These are phyloP conservation scores for Epinotia ramella DNA, from an alignment of 2,888 invertebrate species.

Conservation along the genomic window DNA sequence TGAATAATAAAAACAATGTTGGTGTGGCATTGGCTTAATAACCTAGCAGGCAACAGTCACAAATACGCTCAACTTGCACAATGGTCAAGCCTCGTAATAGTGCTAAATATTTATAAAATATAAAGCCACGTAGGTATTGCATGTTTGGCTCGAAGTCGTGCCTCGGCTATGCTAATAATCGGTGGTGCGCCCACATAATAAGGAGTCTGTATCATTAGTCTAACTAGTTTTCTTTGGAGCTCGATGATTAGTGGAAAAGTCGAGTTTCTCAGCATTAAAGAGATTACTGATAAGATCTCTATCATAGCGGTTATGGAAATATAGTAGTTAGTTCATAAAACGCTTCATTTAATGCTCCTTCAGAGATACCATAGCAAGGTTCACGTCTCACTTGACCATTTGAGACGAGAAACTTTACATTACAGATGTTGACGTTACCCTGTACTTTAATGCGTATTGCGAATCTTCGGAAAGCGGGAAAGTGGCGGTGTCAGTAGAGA, in stretches of 20 bases:
- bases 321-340: slow-evolving; percentile 8
- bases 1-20: slow-evolving; percentile 30
- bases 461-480: slow-evolving; percentile 71
- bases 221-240: slow-evolving; percentile 38
- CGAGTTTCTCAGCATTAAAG: slow-evolving; percentile 41
- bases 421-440: background rate
- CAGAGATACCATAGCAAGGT: background rate
- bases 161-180: slow-evolving; percentile 39
- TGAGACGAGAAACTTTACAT: background rate
- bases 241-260: slow-evolving; percentile 35
- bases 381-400: background rate
- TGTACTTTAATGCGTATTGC: background rate
- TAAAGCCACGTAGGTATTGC: slow-evolving; percentile 33
- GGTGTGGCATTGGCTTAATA: slow-evolving; percentile 35
- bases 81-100: slow-evolving; percentile 26
- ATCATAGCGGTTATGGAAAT: slow-evolving; percentile 5
- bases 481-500: slow-evolving; percentile 62
- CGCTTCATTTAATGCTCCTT: slow-evolving; percentile 14
- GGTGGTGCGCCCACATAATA: slow-evolving; percentile 46
- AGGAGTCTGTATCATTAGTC: slow-evolving; percentile 34
- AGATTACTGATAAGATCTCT: slow-evolving; percentile 37
- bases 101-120: slow-evolving; percentile 35
- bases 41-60: slow-evolving; percentile 12
- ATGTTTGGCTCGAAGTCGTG: slow-evolving; percentile 35
- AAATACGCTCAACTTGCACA: slow-evolving; percentile 25